Evolutionary conservation across 2,888 invertebrate species (phyloP).

Genomic region (Hirtodrosophila confusa): DNA sequence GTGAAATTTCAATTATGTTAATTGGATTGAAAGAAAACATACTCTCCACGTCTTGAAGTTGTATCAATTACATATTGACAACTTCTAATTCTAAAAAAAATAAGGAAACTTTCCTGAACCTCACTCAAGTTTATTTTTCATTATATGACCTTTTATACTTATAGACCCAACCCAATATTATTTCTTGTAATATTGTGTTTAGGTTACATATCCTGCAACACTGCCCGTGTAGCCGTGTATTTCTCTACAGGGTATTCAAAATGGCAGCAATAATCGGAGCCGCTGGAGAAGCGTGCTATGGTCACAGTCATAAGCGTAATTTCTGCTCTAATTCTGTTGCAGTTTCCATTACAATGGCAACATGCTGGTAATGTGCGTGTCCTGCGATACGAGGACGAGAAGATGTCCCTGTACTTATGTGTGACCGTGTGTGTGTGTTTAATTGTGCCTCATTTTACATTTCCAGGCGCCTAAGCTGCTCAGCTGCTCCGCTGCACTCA

Average conservation of each 20-base stretch:
- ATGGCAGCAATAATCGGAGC: slow-evolving; percentile 18
- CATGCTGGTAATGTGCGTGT: slow-evolving; percentile 43
- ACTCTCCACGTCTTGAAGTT: too few relatives aligned
- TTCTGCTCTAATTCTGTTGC: slow-evolving; percentile 69
- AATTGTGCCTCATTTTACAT: slow-evolving; percentile 50
- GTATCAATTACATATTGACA: too few relatives aligned
- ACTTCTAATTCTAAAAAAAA: too few relatives aligned
- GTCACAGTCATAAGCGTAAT: slow-evolving; percentile 59
- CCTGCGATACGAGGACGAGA: slow-evolving; percentile 18
- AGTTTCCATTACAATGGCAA: slow-evolving; percentile 48
- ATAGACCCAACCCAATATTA: neutral
- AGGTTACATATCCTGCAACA: too few relatives aligned
- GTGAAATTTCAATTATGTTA: too few relatives aligned
- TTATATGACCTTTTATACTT: too few relatives aligned
- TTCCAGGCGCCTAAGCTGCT: slow-evolving; percentile 15
- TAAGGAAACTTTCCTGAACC: too few relatives aligned
- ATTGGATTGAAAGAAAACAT: too few relatives aligned
- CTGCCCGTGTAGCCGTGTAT: neutral
- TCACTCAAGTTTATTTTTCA: too few relatives aligned
- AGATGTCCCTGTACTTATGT: slow-evolving; percentile 5
- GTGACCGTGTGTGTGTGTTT: slow-evolving; percentile 17
- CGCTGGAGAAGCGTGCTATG: slow-evolving; percentile 20
- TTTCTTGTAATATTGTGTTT: neutral
- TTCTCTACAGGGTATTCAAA: slow-evolving; percentile 37
- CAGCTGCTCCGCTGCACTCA: neutral